Base-by-base conservation (phyloP, 92 coral and sea anemone species). In the Micromussa lordhowensis region DNA sequence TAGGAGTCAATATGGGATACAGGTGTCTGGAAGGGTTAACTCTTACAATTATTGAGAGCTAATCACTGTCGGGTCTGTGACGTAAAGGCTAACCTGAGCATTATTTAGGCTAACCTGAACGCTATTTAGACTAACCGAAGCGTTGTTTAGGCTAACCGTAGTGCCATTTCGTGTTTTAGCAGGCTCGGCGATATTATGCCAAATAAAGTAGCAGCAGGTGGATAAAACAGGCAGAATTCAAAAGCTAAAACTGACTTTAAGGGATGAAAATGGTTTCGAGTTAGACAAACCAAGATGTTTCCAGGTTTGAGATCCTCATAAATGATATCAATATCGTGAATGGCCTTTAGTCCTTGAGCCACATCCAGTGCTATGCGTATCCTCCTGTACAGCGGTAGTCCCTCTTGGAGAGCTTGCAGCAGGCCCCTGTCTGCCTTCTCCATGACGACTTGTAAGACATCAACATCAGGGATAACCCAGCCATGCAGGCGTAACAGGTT, bases 291-390 rank as follows among this genome's bases (percentile, higher is more conserved):
- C 92, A 93, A 64, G 21, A 93, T 86, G n/a, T 91, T 93, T 74
- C 84, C 92, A 32, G 94, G 92, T 71, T 93, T 91, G 26, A 93
- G 78, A 58, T 93, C 96, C 38, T 85, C 88, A 71, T 90, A 88
- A 49, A 88, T 90, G 68, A 88, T 88, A 22, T 78, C 86, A 17
- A 84, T 76, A 3, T 66, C 74, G 70, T 93, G 96, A 10, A 93
- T 73, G 51, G 93, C 87, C 66, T 91, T 80, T 74, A 93, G 75
- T 34, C 94, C 96, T 54, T 80, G 79, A 9, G 96, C 96, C n/a
- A 88, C 90, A 71, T 93, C 96, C 70, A 86, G 63, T 14, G 94
- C 96, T 19, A 93, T 85, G 66, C 68, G 79, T 88, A 91, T 86
- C 36, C 96, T 68, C 63, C 77, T 63, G 13, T 49, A 22, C 75